Conservation (phyloP, 2,888 invertebrate species). For the Tachystola acroxantha region DNA sequence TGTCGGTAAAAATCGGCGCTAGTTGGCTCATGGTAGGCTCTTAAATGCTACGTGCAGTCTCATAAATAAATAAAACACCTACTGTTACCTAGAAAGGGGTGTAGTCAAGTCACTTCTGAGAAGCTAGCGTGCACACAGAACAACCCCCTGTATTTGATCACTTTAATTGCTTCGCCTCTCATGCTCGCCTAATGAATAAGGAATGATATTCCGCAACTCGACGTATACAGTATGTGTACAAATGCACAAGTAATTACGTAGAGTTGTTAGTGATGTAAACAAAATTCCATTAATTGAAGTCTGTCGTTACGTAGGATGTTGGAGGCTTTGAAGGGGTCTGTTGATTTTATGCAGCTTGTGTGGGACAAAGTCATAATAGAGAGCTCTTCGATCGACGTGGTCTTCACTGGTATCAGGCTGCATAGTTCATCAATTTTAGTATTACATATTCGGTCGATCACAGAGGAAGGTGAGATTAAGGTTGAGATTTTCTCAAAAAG, state of each 20-base stretch:
- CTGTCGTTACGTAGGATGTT: slow-evolving; percentile 11
- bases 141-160: slow-evolving; percentile 41
- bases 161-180: slow-evolving; percentile 45
- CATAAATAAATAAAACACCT: no score
- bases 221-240: slow-evolving; percentile 22
- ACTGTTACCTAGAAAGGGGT: neutral
- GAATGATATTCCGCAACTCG: slow-evolving; percentile 26
- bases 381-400: no score
- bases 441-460: no score
- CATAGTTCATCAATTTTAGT: no score
- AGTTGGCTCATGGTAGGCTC: no score
- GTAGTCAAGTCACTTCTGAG: neutral
- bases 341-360: no score
- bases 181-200: slow-evolving; percentile 39
- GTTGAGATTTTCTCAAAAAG: no score
- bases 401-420: no score
- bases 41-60: no score
- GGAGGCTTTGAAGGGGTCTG: neutral
- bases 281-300: slow-evolving; percentile 52
- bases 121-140: neutral
- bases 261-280: slow-evolving; percentile 53
- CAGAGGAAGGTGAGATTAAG: no score
- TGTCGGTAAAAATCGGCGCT: no score
- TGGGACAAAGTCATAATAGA: neutral
- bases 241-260: slow-evolving; percentile 51